Evolutionary conservation across 2,113 vertebrate genomes (phyloP), one percentile per base, ranked within the genome.

Genomic region (Oryzias celebensis): DNA sequence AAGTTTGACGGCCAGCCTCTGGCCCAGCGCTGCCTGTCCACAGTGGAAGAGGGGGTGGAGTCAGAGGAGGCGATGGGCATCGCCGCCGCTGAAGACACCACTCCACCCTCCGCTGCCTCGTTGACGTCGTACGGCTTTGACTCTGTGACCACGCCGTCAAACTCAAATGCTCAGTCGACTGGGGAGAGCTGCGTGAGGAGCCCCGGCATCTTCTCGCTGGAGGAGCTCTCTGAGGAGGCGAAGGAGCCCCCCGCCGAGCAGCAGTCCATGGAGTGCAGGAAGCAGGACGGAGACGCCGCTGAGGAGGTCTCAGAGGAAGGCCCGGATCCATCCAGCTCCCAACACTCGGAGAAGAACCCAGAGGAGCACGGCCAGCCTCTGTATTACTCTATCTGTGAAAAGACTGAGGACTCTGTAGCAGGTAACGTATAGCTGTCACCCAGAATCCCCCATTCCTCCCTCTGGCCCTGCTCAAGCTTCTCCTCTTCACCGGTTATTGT

Each of bases 341-440:
- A 41, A 47, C 63, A 70, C 45, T 62, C 68, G 7, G 73, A 73
- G 41, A 89, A 87, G 28, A 74, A 31, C 23, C 58, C 74, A 12
- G 79, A 83, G 6, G 84, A 36, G 36, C 10, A 85, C 63, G n/a
- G 53, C 75, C 85, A 85, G 56, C 87, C 89, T 56, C 79, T 82
- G 2, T 91, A 90, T 80, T 92, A 88, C 86, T 88, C 90, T 69
- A 77, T 90, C 70, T 89, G 88, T 70, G 89, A 92, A 90, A 92
- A 90, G 71, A 88, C 88, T 83, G 89, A 92, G 76, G 90, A 82
- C 77, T 75, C 88, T 85, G 78, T 90, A 71, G 66, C 91, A 94
- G 93, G 93, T 94, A 93, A 94, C 2, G 91, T 93, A 92, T 93
- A 92, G 89, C 73, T 71, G 57, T 62, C 61, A 28, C 49, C 69